phyloP scores from a whole-genome alignment of 2,113 vertebrate species.

The Corydoras sp. region DNA sequence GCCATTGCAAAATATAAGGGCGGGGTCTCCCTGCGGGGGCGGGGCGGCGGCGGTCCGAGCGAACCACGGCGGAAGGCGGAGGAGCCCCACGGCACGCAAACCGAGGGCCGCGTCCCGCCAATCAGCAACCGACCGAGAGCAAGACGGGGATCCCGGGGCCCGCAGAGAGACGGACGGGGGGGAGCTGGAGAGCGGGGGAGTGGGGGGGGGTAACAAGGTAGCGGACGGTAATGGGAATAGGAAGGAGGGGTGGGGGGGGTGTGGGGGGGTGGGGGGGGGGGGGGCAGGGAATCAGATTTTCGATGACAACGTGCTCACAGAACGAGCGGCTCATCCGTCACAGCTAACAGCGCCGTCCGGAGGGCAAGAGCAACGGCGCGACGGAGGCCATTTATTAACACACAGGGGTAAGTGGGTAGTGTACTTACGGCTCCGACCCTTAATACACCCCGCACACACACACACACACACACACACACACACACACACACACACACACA shows the following conservation, averaged over 20 bases:
- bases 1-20: too few relatives aligned
- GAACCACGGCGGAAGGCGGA: too few relatives aligned
- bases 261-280: too few relatives aligned
- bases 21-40: not conserved
- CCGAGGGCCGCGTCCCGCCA: conserved; percentile 20
- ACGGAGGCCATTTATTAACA: conserved; percentile 61
- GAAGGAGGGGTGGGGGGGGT: conserved; percentile 29
- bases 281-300: conserved; percentile 63
- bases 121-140: conserved; percentile 37
- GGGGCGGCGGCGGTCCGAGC: not conserved
- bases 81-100: too few relatives aligned
- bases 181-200: conserved; percentile 41
- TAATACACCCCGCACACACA: too few relatives aligned
- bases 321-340: conserved; percentile 67
- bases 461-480: not conserved
- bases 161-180: conserved; percentile 38
- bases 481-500: conserved; percentile 8
- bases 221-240: conserved; percentile 22
- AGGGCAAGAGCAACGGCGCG: conserved; percentile 60
- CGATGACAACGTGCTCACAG: conserved; percentile 61
- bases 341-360: conserved; percentile 62
- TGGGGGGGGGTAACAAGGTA: conserved; percentile 17
- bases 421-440: conserved; percentile 13
- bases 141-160: conserved; percentile 35
- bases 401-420: conserved; percentile 1